phyloP scores from a whole-genome alignment of 2,888 invertebrate species.

The Lepidocyrtoides sp. region DNA sequence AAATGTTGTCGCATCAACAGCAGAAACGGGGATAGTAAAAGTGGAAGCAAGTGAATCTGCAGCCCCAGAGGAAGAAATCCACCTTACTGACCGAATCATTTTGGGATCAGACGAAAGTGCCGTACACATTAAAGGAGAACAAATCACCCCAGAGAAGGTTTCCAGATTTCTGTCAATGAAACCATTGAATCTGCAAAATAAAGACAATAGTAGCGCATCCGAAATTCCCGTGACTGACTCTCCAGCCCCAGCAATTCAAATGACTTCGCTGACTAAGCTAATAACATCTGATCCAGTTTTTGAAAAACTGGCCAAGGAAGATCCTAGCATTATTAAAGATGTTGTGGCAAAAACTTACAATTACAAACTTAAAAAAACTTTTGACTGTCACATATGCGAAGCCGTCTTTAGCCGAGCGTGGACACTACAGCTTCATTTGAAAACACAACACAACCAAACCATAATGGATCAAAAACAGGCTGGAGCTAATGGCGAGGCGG shows the following conservation, averaged over 20 bases:
- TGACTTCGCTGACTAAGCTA: background rate
- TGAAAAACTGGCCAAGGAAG: conserved; percentile 7
- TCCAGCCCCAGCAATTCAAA: background rate
- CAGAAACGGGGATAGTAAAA: background rate
- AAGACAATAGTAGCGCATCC: background rate
- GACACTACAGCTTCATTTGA: conserved; percentile 62
- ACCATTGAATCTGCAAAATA: background rate
- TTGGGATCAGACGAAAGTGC: conserved; percentile 24
- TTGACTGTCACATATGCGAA: conserved; percentile 38
- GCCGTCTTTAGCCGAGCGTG: conserved; percentile 52
- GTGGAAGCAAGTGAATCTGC: background rate
- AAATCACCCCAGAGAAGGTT: conserved; percentile 22
- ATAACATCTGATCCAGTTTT: conserved; percentile 34
- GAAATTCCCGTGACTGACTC: background rate
- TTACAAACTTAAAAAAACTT: background rate
- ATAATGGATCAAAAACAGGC: conserved; percentile 45
- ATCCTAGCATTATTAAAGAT: background rate
- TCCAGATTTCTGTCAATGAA: background rate
- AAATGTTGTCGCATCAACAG: background rate
- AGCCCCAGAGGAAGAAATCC: conserved; percentile 48
- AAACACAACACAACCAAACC: conserved; percentile 34
- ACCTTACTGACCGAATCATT: conserved; percentile 57
- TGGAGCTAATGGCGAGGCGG: background rate
- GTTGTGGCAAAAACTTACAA: background rate
- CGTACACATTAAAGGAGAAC: conserved; percentile 64